Evolutionary conservation across 2,888 invertebrate genomes (phyloP).

Genomic region (Lasius fuliginosus): DNA sequence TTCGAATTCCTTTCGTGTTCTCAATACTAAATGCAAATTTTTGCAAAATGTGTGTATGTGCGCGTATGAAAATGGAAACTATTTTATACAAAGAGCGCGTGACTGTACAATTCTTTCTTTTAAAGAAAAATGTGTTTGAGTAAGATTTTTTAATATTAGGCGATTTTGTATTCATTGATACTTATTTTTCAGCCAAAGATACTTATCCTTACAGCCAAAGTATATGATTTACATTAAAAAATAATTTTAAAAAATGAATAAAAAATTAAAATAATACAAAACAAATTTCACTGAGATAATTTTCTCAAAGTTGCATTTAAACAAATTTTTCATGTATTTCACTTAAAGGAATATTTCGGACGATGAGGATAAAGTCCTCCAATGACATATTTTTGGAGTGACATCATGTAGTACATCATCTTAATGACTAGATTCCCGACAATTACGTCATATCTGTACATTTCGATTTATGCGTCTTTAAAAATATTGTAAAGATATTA

Average conservation of each 20-base stretch:
- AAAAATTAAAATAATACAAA: background rate
- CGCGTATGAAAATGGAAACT: background rate
- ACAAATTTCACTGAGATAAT: background rate
- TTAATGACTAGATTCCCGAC: background rate
- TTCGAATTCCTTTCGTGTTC: background rate
- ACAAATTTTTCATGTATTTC: background rate
- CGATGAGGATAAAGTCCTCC: background rate
- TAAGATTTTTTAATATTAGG: background rate
- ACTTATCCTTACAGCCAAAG: background rate
- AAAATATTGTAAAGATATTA: background rate
- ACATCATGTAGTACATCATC: background rate
- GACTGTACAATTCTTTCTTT: background rate
- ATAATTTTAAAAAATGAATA: background rate
- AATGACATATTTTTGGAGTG: background rate
- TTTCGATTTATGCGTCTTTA: background rate
- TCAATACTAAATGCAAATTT: background rate
- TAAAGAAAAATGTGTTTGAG: background rate
- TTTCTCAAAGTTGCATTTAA: background rate
- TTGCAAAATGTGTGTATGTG: background rate
- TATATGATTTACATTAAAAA: background rate
- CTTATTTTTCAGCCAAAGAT: background rate
- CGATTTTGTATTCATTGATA: background rate
- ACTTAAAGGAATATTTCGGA: background rate
- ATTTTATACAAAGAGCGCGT: constrained; percentile 18
- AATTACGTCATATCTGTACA: background rate